Base-by-base conservation (phyloP, 2,888 invertebrate species). In the Phrixothrix hirtus region DNA sequence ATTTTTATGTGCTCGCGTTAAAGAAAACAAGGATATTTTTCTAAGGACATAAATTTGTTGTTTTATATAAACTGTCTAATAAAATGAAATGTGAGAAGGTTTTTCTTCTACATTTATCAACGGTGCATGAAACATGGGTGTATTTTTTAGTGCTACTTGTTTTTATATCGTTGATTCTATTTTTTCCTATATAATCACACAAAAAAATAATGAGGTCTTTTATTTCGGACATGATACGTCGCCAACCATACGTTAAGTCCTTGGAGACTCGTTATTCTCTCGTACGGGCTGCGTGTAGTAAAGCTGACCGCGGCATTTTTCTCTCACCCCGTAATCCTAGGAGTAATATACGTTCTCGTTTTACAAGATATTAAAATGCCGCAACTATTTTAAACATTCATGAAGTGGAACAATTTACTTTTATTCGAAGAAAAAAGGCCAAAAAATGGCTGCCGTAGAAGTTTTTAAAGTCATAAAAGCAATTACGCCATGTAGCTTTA, bases 381-480 rank as follows among this genome's bases (percentile, higher is more conserved):
- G 41, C 41, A 41, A 48, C 41, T 41, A 48, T 44, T 54, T 45
- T 51, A 57, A 42, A 47, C 54, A 47, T 56, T 44, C 45, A 56
- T 35, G 50, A 50, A 54, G 46, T 47, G 37, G 41, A 57, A 48
- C 52, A 50, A 38, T 55, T 50, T 50, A 55, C 39, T 50, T 55
- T 47, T 48, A 46, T 44, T 50, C 50, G 31, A 50, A 54, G 46
- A 39, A 29, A 7, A 16, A 29, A 25, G n/a, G 10, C 2, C 15
- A 25, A 35, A 44, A 35, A 45, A 17, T 29, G n/a, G 9, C 13
- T 5, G 14, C 14, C 1, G 30, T 37, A 37, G 31, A 46, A 46
- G 31, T 46, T 57, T 53, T 34, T 50, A 47, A 58, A 58, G 52
- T 58, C 55, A 55, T 55, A 58, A 58, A 58, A 58, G 58, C 55